These are phyloP conservation scores for Pterostichus madidus DNA, from an alignment of 2,888 invertebrate genomes.

Conservation along the genomic window DNA sequence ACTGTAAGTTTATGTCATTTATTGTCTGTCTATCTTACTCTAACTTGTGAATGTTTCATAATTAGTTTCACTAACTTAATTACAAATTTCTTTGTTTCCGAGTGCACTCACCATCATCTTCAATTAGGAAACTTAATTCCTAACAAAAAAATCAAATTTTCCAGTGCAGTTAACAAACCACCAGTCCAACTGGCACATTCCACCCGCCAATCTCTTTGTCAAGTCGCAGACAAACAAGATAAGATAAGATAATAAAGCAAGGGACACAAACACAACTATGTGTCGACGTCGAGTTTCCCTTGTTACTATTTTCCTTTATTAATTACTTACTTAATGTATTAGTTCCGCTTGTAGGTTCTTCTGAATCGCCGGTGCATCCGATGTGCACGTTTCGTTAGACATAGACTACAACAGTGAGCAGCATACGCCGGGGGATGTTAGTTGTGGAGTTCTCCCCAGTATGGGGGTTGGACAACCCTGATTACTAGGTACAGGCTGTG, in stretches of 20 bases:
- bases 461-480: constrained; percentile 13
- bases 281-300: constrained; percentile 14
- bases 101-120: constrained; percentile 15
- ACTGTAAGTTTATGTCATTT: constrained; percentile 65
- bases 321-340: constrained; percentile 61
- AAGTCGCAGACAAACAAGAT: constrained; percentile 29
- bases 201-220: constrained; percentile 7
- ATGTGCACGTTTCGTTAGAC: constrained; percentile 55
- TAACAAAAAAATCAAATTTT: constrained; percentile 43
- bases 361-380: constrained; percentile 29
- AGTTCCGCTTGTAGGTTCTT: constrained; percentile 47
- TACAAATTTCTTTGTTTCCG: constrained; percentile 38
- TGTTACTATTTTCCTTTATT: constrained; percentile 54
- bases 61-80: constrained; percentile 27
- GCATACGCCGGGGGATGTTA: constrained; percentile 37
- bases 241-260: constrained; percentile 7
- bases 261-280: background rate
- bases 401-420: constrained; percentile 3
- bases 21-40: constrained; percentile 56
- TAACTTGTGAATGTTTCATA: constrained; percentile 1
- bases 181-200: constrained; percentile 10
- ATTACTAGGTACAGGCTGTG: constrained; percentile 1
- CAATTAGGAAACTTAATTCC: constrained; percentile 35
- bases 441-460: background rate
- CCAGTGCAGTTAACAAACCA: constrained; percentile 29